These are phyloP conservation scores for Intellagama lesueurii DNA, from an alignment of 2,797 vertebrate genomes.

Conservation along the genomic window DNA sequence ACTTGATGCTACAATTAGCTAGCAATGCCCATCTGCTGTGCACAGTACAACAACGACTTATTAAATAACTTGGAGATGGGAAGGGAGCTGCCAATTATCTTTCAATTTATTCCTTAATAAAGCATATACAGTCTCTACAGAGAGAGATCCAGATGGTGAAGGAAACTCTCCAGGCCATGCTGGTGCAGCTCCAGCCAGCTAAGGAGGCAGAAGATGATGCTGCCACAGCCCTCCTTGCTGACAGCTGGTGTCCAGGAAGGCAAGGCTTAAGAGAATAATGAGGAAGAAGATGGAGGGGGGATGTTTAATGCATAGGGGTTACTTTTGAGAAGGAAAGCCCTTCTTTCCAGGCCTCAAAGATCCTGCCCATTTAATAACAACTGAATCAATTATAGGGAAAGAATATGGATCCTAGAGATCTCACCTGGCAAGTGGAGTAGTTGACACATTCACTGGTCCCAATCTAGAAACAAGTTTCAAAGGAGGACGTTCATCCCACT, in stretches of 20 bases:
- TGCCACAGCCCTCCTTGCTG: conserved; percentile 82
- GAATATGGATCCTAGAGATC: conserved; percentile 51
- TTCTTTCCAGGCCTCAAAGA: conserved; percentile 60
- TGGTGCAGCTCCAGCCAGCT: conserved; percentile 83
- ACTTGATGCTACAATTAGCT: conserved; percentile 82
- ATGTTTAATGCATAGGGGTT: conserved; percentile 60
- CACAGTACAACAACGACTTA: conserved; percentile 75
- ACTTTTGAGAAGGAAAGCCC: conserved; percentile 67
- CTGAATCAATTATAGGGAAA: conserved; percentile 59
- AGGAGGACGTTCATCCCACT: conserved; percentile 46
- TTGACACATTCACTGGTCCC: conserved; percentile 50
- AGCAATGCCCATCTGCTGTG: conserved; percentile 82
- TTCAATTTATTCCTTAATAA: conserved; percentile 84
- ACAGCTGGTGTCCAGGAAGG: conserved; percentile 84
- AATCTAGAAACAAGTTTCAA: conserved; percentile 66
- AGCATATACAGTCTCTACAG: conserved; percentile 83
- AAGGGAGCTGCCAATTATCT: conserved; percentile 77
- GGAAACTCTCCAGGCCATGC: conserved; percentile 85
- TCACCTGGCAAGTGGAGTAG: conserved; percentile 34
- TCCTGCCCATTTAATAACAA: conserved; percentile 46
- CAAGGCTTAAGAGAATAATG: conserved; percentile 66
- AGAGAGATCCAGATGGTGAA: conserved; percentile 91
- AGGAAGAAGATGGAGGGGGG: conserved; percentile 33
- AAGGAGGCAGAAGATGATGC: conserved; percentile 76
- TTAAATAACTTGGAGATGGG: conserved; percentile 73